Conservation (phyloP, 2,113 vertebrate genomes). For the Rallus limicola region DNA sequence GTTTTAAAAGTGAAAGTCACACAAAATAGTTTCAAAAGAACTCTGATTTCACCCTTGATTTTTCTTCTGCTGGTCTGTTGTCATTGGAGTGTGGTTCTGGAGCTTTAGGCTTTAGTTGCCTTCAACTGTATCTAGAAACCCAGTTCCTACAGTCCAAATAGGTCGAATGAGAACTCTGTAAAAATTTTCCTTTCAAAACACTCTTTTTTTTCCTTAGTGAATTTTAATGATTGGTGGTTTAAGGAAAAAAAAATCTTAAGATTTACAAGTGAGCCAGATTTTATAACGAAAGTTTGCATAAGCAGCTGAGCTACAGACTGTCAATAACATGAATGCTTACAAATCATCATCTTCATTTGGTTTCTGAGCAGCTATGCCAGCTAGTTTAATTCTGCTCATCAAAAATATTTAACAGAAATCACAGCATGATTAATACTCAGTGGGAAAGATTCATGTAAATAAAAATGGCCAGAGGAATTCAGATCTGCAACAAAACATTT, state of each 20-base stretch:
- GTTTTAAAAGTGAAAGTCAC: background rate
- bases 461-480: background rate
- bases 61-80: background rate
- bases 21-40: background rate
- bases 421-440: background rate
- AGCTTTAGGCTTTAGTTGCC: background rate
- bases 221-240: background rate
- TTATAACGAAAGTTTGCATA: background rate
- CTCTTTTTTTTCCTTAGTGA: background rate
- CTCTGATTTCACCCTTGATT: background rate
- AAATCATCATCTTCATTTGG: background rate
- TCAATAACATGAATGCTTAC: background rate
- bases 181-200: background rate
- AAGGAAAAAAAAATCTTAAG: background rate
- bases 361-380: background rate
- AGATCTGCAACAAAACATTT: background rate
- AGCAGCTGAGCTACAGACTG: background rate
- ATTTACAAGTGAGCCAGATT: background rate
- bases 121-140: background rate
- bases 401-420: conserved; percentile 3
- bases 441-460: background rate
- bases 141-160: background rate
- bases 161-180: background rate
- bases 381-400: background rate
- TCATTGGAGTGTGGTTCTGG: background rate